phyloP scores from a whole-genome alignment of 2,888 invertebrate genomes.

The Osmoderma eremita region DNA sequence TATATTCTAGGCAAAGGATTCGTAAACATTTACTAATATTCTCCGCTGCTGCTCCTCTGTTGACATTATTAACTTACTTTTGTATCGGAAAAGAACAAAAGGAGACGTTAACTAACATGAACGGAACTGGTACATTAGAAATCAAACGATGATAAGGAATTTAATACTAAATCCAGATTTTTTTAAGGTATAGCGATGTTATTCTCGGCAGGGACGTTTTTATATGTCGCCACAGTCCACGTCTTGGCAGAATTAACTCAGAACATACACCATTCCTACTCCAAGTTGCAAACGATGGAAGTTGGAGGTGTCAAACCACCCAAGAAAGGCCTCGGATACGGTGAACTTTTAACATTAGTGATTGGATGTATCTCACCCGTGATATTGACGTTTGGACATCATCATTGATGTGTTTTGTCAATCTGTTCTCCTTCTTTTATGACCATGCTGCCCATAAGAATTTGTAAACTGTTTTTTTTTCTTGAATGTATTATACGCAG shows the following conservation, averaged over 20 bases:
- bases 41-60: slow-evolving; percentile 89
- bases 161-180: slow-evolving; percentile 26
- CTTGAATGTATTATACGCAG: too few relatives aligned
- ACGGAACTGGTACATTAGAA: slow-evolving; percentile 80
- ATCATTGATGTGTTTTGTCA: slow-evolving; percentile 72
- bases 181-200: slow-evolving; percentile 88
- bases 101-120: slow-evolving; percentile 86
- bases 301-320: slow-evolving; percentile 48
- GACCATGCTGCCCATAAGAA: too few relatives aligned
- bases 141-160: background rate
- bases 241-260: slow-evolving; percentile 93
- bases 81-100: slow-evolving; percentile 94
- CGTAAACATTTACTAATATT: slow-evolving; percentile 91
- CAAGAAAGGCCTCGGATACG: slow-evolving; percentile 71
- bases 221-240: slow-evolving; percentile 98
- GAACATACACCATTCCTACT: slow-evolving; percentile 62
- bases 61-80: slow-evolving; percentile 92
- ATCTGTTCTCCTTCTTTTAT: too few relatives aligned
- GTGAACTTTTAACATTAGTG: slow-evolving; percentile 85
- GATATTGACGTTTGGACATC: slow-evolving; percentile 90
- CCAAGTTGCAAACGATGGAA: slow-evolving; percentile 60
- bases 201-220: slow-evolving; percentile 98
- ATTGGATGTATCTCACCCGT: slow-evolving; percentile 89
- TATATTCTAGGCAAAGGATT: slow-evolving; percentile 73
- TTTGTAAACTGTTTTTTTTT: too few relatives aligned